A percentile compares a stretch with the other conserved stretches of the same genome.
Evolutionary conservation across 1,140 invertebrate species (phyloP).

Genomic region (Apis mellifera): DNA sequence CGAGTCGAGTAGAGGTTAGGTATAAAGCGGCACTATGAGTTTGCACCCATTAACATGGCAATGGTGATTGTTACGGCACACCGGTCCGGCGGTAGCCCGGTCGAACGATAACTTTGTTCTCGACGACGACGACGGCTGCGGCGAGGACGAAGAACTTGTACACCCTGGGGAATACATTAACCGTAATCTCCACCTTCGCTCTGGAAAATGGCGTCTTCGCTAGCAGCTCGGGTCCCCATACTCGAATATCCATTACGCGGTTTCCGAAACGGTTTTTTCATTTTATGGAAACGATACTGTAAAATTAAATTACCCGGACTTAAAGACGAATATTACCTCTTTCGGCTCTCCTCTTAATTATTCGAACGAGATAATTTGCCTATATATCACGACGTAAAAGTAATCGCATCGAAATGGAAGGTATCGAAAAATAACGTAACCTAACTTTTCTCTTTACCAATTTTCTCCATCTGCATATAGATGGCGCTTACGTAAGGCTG

Average conservation of each 20-base stretch:
- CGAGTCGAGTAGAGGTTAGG: conserved; percentile 34
- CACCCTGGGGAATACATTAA: conserved; percentile 62
- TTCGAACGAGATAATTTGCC: too few relatives aligned
- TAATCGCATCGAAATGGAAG: too few relatives aligned
- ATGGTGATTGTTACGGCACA: conserved; percentile 59
- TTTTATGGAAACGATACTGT: not conserved
- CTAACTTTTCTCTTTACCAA: too few relatives aligned
- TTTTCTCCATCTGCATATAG: too few relatives aligned
- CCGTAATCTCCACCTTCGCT: conserved; percentile 53
- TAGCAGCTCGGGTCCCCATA: not conserved
- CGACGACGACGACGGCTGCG: conserved; percentile 43
- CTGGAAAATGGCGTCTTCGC: conserved; percentile 25
- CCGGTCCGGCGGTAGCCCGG: conserved; percentile 15
- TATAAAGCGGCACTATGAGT: conserved; percentile 1
- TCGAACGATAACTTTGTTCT: conserved; percentile 56
- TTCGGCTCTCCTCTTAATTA: too few relatives aligned
- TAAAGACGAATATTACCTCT: not conserved
- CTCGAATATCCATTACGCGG: not conserved
- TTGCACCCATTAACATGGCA: conserved; percentile 60
- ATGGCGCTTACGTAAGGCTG: too few relatives aligned
- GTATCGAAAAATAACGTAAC: too few relatives aligned
- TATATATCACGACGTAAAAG: too few relatives aligned
- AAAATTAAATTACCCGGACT: not conserved
- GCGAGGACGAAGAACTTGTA: conserved; percentile 59
- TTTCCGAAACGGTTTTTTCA: not conserved